Conservation (phyloP, 2,797 vertebrate species). For the Spinus pinus region DNA sequence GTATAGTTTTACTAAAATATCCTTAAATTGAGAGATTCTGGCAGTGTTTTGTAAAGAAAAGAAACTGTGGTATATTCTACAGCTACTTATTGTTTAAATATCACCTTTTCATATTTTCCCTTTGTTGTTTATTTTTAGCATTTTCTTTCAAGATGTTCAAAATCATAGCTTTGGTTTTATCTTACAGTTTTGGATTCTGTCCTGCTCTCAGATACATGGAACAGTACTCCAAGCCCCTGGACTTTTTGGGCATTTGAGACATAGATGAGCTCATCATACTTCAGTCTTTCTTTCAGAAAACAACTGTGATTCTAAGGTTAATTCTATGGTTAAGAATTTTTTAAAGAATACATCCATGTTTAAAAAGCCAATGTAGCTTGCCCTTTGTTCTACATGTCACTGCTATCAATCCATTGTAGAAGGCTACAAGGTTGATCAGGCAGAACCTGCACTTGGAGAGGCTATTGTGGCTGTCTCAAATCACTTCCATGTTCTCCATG, state of each 20-base stretch:
- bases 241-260: not conserved
- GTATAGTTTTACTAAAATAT: conserved; percentile 50
- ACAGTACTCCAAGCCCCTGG: not conserved
- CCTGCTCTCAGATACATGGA: not conserved
- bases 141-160: conserved; percentile 60
- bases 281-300: not conserved
- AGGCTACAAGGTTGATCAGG: not conserved
- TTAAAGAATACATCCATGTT: not conserved
- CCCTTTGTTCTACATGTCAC: not conserved
- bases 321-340: not conserved
- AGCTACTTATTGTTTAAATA: not conserved
- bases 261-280: not conserved
- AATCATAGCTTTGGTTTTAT: conserved; percentile 47
- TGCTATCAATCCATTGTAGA: not conserved
- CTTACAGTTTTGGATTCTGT: conserved; percentile 20
- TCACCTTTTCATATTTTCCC: not conserved
- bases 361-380: not conserved
- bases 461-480: not conserved
- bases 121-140: conserved; percentile 23
- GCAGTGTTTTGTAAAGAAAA: conserved; percentile 45
- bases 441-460: not conserved
- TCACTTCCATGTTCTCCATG: not conserved
- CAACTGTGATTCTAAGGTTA: not conserved
- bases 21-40: not conserved
- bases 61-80: conserved; percentile 9